Evolutionary conservation across 2,888 invertebrate genomes (phyloP), one percentile per base, ranked within the genome.

Genomic region (Metopia argyrocephala): DNA sequence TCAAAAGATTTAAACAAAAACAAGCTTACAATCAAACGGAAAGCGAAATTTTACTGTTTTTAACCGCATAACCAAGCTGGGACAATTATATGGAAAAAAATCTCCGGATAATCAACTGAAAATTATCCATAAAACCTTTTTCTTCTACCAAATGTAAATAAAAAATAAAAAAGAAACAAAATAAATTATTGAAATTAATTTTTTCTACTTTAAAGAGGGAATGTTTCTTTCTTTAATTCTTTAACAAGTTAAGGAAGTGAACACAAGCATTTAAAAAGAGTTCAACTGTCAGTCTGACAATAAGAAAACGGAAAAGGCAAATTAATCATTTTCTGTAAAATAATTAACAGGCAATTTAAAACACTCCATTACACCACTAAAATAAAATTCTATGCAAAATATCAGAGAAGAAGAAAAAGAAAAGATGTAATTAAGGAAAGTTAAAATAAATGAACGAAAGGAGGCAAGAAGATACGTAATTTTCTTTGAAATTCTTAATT

Each of bases 291-390:
- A 9, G 31, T 15, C 38, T 12, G 38, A 12, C 15, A 15, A 12
- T n/a, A n/a, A n/a, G n/a, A n/a, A n/a, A n/a, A n/a, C n/a, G 12
- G 38, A 15, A 38, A 38, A 15, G 46, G 46, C 46, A 71, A 31
- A 79, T 76, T 62, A 50, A 62, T 71, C 57, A 66, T 78, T 38
- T 74, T 71, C 21, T 74, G 50, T 76, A 69, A 80, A 76, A 76
- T 82, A 82, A 78, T 82, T 80, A 78, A 76, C 79, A 78, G 78
- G 69, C 70, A 70, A 80, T 80, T 78, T 70, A 76, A 73, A 76
- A 80, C 59, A 69, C 62, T 82, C 46, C 64, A 78, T 76, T 82
- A 78, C 48, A 52, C 23, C 50, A 75, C 48, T 61, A n/a, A 15
- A 21, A 46, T 21, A 23, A 20, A 28, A 62, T 46, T 38, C 9